Base-by-base conservation (phyloP, 2,797 vertebrate genomes). In the Anabas testudineus region DNA sequence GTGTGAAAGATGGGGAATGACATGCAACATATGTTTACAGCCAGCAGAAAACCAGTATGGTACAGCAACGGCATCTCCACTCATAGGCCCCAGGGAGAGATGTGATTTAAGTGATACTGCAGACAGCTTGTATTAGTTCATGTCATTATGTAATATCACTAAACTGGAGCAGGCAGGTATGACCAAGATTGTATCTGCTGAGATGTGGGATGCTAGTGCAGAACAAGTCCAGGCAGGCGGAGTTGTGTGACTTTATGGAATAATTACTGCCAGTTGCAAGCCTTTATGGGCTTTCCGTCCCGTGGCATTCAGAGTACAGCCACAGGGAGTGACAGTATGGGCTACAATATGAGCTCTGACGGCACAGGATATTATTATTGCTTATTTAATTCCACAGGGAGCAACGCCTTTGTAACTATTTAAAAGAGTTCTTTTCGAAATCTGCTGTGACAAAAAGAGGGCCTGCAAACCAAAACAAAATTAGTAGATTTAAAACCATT, bases 241-340 rank as follows among this genome's bases (percentile, higher is more conserved):
- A 71, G 82, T 62, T 76, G 51, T 88, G 88, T 90, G 82, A 75
- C 82, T 93, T 93, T 92, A 93, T 89, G 84, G 78, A 78, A 80
- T 88, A 90, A 93, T 92, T 88, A 89, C 83, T 88, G 82, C 81
- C 78, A 88, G 90, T 81, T 85, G 74, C 78, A 77, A 81, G 83
- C 73, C 84, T 91, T 78, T 71, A 76, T 84, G 82, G 85, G 88
- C 62, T 86, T 86, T 64, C 51, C 77, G 67, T 74, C 63, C 66
- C 26, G 66, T 74, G 61, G 66, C 71, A 79, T 74, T 74, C 81
- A 81, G 66, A 63, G 62, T 54, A 39, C 76, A 86, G 88, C 89
- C 89, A 80, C 89, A 91, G 76, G 80, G 68, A 86, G 78, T 68
- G 85, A 88, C 84, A 76, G 54, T 74, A 74, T 59, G 64, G 53